Evolutionary conservation across 2,113 vertebrate species (phyloP), one percentile per base, ranked within the genome.

Genomic region (Nycticebus coucang): DNA sequence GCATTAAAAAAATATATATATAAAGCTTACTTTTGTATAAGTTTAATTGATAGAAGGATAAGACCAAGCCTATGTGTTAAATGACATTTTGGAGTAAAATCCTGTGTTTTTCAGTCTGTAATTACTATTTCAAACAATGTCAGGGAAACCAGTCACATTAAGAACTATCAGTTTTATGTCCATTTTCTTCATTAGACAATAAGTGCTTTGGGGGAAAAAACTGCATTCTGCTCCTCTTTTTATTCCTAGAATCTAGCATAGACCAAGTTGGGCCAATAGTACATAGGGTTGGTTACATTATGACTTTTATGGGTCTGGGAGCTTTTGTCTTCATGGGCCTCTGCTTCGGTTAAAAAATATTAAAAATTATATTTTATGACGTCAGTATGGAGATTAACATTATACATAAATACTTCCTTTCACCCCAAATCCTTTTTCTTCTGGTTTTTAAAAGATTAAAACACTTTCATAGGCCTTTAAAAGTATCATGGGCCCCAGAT

Each of bases 101-200:
- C 15, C 21, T 55, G 9, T 74, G 24, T 57, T 68, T 33, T 80
- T 75, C 66, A 59, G 35, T 15, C 22, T 91, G 17, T 77, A 94
- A 82, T 21, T 41, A 91, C 6, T 89, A 66, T 68, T 96, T 22
- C 60, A 93, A 89, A 96, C 59, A 96, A 89, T 55, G 64, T 96
- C 26, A 88, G 72, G 22, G 50, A 85, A 96, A 50, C 37, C 55
- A 90, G 28, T 24, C 64, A 79, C 18, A 60, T 60, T 74, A 30
- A 81, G 7, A 95, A 80, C 9, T 37, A 22, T 24, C 37, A 72
- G 9, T 55, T 94, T 71, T 30, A 74, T 81, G 68, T 41, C n/a
- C 60, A 50, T 78, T 95, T 82, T 64, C n/a, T 81, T 91, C 41
- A 72, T 55, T 62, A 68, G 33, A 77, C 13, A 37, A 4, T 82